Evolutionary conservation across 2,113 vertebrate species (phyloP), one percentile per base, ranked within the genome.

Genomic region (Triplophysa siluroides): DNA sequence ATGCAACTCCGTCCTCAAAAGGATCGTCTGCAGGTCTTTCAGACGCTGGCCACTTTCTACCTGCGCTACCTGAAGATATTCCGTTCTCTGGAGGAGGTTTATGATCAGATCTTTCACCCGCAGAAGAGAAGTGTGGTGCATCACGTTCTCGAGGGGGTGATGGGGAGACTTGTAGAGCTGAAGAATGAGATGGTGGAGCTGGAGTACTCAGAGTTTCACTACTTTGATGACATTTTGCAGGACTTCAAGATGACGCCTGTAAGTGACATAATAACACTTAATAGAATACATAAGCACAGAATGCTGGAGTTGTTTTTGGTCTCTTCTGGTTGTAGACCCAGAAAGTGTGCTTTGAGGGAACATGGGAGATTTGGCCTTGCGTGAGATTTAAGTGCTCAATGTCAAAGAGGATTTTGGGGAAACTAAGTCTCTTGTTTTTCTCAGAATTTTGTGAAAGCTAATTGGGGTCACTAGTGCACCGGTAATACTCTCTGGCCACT

Each of bases 131-230:
- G 73, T 0, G 83, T 88, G 1, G 90, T 95, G 26, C 92, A 85
- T 1, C 87, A 83, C 0, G 76, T 91, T 0, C 89, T 96, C 33
- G 94, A 95, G 0, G 92, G 90, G 0, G 93, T 94, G 71, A 96
- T 95, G 54, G 95, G 95, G 0, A 91, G 95, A 2, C 66, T 96
- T 67, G 86, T 96, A 88, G 95, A 96, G 83, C 73, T 95, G 16
- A 96, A 96, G 85, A 92, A 88, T 0, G 94, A 95, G 71, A 94
- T 96, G 93, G 95, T 95, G 3, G 87, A 90, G 0, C 67, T 96
- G 88, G 94, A 96, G 33, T 83, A 88, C 0, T 92, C 88, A 0
- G 95, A 96, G 88, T 96, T 93, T 69, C 94, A 95, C 21, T 89
- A 85, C 71, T 90, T 94, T 47, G 93, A 93, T 9, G 89, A 91